A percentile compares a stretch with the other conserved stretches of the same genome.
phyloP scores from a whole-genome alignment of 2,797 vertebrate genomes.

The Mormyrops boulengeri region DNA sequence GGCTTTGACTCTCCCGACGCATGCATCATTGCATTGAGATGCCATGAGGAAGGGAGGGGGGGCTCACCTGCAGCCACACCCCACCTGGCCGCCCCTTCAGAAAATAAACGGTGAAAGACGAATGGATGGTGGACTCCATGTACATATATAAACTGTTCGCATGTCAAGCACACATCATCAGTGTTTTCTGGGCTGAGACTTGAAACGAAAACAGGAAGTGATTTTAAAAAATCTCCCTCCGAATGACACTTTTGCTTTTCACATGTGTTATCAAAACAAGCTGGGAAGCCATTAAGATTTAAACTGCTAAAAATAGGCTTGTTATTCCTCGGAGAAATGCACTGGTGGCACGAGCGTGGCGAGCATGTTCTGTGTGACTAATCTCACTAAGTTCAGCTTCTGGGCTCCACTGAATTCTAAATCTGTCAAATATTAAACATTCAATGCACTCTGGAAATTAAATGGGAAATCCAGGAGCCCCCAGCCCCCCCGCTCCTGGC shows the following conservation, averaged over 20 bases:
- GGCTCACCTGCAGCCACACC: constrained; percentile 5
- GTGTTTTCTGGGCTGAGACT: neutral
- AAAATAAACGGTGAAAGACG: neutral
- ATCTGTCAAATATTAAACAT: neutral
- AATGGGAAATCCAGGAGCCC: neutral
- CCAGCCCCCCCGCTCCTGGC: neutral
- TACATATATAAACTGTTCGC: neutral
- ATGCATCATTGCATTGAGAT: constrained; percentile 41
- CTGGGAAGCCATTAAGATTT: constrained; percentile 2
- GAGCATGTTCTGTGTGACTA: constrained; percentile 2
- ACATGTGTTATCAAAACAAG: neutral
- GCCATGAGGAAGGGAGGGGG: constrained; percentile 22
- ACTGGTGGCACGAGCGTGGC: neutral
- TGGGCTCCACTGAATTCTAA: neutral
- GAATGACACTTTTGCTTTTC: neutral
- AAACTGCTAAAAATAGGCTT: constrained; percentile 15
- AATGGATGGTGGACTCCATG: neutral
- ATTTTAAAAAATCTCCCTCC: neutral
- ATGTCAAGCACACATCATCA: neutral
- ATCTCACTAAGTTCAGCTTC: neutral
- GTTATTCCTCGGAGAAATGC: neutral
- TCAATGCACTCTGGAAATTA: neutral
- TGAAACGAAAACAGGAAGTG: constrained; percentile 9
- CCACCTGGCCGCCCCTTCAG: neutral
- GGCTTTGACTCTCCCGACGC: constrained; percentile 34